These are phyloP conservation scores for Heptranchias perlo DNA, from an alignment of 2,113 vertebrate species.

Conservation along the genomic window DNA sequence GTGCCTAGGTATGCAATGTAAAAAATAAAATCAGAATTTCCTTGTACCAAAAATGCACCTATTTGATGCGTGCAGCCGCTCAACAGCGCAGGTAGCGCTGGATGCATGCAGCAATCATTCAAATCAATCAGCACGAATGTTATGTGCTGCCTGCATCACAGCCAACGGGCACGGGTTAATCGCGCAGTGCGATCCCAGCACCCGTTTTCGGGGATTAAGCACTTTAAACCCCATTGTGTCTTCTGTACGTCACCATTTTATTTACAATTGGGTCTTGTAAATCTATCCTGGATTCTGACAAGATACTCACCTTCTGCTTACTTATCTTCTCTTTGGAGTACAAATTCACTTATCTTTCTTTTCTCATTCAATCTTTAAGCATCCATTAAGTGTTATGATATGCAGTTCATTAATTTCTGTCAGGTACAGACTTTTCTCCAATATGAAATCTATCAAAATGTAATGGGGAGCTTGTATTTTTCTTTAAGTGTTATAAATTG, in stretches of 20 bases:
- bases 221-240: no score
- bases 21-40: background rate
- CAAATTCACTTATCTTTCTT: background rate
- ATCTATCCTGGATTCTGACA: background rate
- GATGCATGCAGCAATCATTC: no score
- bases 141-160: no score
- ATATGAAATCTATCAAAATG: background rate
- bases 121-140: no score
- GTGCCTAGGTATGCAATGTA: background rate
- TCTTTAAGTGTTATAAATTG: background rate
- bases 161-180: no score
- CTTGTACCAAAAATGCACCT: background rate
- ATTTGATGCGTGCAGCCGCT: no score
- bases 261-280: background rate
- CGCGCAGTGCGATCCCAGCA: no score
- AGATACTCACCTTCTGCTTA: background rate
- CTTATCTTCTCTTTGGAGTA: background rate
- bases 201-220: no score
- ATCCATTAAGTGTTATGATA: background rate
- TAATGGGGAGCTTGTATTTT: background rate
- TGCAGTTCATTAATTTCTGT: background rate
- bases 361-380: background rate
- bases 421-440: background rate
- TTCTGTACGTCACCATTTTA: background rate
- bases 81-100: no score